Base-by-base conservation (phyloP, 2,888 invertebrate species). In the Chrysodeixis includens region DNA sequence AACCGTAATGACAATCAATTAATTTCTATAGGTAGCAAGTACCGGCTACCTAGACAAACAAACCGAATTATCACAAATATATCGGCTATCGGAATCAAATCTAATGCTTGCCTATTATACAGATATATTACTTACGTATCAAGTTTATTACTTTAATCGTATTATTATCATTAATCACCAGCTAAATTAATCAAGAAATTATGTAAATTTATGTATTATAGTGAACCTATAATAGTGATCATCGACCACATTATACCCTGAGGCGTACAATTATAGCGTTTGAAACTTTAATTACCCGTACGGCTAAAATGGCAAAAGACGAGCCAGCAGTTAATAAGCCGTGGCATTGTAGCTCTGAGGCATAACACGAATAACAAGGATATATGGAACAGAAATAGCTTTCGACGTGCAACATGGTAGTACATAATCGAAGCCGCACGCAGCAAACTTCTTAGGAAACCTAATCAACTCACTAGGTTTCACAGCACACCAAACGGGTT, bases 401-500 rank as follows among this genome's bases (percentile, higher is more conserved):
- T 26, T 40, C 30, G 20, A 76, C 54, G 51, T 32, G 40, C 58
- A 18, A 49, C 71, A 71, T 73, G 72, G 35, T 26, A 52, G 61
- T 73, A 77, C 44, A 46, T 46, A 53, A 72, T 64, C 26, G 53
- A 79, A 73, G 40, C 59, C 65, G 20, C 73, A 72, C 57, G 64
- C 66, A 69, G 57, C 32, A 16, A 56, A 70, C 58, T 67, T 67
- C 65, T 62, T 30, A 63, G 51, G 62, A 73, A 78, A 67, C 51
- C 69, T 75, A 78, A 81, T 78, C 69, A 78, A 66, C 66, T 66
- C 54, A 35, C 66, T 30, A 57, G 52, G 58, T 56, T 62, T n/a
- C 54, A 56, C 53, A 62, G 32, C 61, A 58, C 78, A 64, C 56
- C 54, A 56, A 63, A 69, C 71, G 66, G 32, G 64, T 65, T 75